Conservation (phyloP, 2,113 vertebrate genomes). For the Lanius collurio region DNA sequence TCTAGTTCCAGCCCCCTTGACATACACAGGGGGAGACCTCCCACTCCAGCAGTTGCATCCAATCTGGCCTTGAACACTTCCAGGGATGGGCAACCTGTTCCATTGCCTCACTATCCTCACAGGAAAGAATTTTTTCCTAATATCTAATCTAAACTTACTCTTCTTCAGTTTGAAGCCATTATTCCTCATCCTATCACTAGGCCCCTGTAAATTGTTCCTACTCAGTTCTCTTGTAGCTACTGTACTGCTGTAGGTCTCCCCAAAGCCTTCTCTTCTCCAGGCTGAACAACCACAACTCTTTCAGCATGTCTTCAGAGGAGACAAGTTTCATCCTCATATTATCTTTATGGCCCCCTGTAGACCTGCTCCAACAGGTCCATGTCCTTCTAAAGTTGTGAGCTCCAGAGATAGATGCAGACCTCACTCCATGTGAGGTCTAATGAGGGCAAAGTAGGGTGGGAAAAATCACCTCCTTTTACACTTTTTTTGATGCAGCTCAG, state of each 20-base stretch:
- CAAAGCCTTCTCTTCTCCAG: not conserved
- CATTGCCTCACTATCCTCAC: not conserved
- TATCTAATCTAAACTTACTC: not conserved
- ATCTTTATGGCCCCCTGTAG: not conserved
- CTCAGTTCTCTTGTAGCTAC: not conserved
- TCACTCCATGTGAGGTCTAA: not conserved
- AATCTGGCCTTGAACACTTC: not conserved
- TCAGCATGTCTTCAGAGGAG: not conserved
- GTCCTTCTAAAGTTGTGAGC: not conserved
- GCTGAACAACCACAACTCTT: not conserved
- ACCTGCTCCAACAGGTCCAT: not conserved
- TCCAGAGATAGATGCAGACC: not conserved
- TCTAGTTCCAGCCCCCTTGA: not conserved
- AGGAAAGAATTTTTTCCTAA: not conserved
- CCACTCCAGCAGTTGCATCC: not conserved
- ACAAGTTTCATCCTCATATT: not conserved
- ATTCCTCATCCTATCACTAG: no score
- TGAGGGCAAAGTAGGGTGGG: not conserved
- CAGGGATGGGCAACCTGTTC: not conserved
- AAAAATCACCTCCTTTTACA: not conserved
- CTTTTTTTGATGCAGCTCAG: not conserved
- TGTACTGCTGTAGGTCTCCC: no score
- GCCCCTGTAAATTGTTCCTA: not conserved
- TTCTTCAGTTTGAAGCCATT: not conserved
- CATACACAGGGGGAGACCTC: not conserved